A percentile compares a stretch with the other conserved stretches of the same genome.
Evolutionary conservation across 1,140 invertebrate species (phyloP).

Genomic region (Acyrthosiphon pisum): DNA sequence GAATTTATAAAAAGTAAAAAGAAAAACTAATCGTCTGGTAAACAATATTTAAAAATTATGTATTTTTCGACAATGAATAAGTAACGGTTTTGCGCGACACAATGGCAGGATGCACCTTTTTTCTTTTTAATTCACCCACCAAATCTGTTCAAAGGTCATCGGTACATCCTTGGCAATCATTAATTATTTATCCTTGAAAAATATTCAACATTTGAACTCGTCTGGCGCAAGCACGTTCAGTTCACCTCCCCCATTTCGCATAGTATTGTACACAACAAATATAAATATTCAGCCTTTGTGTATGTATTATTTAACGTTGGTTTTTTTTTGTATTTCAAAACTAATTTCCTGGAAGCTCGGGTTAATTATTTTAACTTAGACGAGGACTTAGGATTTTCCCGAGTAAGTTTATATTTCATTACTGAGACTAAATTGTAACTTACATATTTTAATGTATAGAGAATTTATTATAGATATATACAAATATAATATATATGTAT

Average conservation of each 20-base stretch:
- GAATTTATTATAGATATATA: too few species aligned
- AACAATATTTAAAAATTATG: constrained; percentile 44
- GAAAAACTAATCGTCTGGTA: background rate
- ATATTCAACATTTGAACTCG: constrained; percentile 50
- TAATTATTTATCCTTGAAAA: constrained; percentile 51
- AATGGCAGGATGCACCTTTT: constrained; percentile 39
- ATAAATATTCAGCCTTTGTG: constrained; percentile 21
- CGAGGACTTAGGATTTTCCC: background rate
- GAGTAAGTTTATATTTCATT: background rate
- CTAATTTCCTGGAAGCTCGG: background rate
- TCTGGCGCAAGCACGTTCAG: background rate
- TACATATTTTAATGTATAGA: background rate
- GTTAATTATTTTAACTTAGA: background rate
- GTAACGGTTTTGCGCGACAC: constrained; percentile 13
- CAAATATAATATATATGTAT: too few species aligned
- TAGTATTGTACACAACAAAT: background rate
- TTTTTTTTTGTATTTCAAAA: background rate
- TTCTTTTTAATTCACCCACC: constrained; percentile 46
- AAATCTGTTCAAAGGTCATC: constrained; percentile 51
- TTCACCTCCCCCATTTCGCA: constrained; percentile 31
- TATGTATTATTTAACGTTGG: background rate
- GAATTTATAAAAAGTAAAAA: background rate
- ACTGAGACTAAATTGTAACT: background rate
- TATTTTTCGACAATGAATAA: constrained; percentile 14
- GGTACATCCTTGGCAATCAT: constrained; percentile 41